Base-by-base conservation (phyloP, 2,113 vertebrate species). In the Pica pica region DNA sequence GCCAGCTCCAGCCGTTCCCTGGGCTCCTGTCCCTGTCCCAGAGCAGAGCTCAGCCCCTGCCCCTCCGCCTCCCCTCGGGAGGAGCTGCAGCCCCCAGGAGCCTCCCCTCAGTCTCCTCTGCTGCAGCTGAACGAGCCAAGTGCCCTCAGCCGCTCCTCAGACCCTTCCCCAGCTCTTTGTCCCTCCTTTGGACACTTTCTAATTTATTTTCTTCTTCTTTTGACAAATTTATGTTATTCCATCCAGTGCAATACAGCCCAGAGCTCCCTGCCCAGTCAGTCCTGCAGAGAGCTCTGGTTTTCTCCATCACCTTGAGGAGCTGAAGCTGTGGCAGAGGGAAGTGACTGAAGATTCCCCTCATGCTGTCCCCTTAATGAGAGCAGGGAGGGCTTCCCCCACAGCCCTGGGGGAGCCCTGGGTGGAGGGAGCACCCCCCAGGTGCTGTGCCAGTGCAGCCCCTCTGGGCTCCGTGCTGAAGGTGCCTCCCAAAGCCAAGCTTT, bases 371-470 rank as follows among this genome's bases (percentile, higher is more conserved):
- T 47, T 18, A 20, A 3, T 13, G 35, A 27, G 42, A 2, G 22
- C 47, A 35, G 1, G 9, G 69, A 44, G 1, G 0, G n/a, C 2
- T 0, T 5, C 60, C 53, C 28, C 30, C 6, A 3, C 13, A 49
- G 77, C 73, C 15, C 50, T 16, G 33, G 21, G 60, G 60, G 37
- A 80, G 35, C 73, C 30, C 35, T 3, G 30, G 11, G 8, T 13
- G 15, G 8, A 33, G 49, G 37, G 9, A 67, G 49, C 44, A 67
- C 26, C 30, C 68, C 22, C 0, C 23, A 18, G 61, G 35, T 16
- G 39, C 63, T 8, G 3, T 21, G 27, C 7, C 71, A 27, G 44
- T 4, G 28, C 28, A 27, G 57, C 37, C 53, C 19, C 21, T 28
- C 60, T 30, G 3, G 1, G 27, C 57, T 55, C 64, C 19, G 35